Evolutionary conservation across 2,888 invertebrate genomes (phyloP).

Genomic region (Frankliniella fusca): DNA sequence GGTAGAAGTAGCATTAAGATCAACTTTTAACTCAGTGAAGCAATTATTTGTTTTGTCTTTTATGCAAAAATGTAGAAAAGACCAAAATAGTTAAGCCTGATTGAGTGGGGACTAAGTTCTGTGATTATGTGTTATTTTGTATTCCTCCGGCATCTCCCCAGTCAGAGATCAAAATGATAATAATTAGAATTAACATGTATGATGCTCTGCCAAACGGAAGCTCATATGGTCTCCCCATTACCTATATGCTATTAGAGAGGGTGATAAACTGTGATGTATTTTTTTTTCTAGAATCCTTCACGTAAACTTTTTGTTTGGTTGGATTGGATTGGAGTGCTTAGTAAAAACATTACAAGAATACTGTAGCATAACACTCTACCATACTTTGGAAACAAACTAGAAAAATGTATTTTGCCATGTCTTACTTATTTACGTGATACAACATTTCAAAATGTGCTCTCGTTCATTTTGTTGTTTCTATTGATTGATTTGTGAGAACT

Average conservation of each 20-base stretch:
- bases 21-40: neutral
- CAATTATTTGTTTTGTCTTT: neutral
- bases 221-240: neutral
- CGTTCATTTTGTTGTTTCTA: too few relatives aligned
- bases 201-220: neutral
- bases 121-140: slow-evolving; percentile 22
- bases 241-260: neutral
- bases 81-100: neutral
- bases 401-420: too few relatives aligned
- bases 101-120: neutral
- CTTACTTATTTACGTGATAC: too few relatives aligned
- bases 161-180: neutral
- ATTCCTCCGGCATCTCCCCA: neutral
- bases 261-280: neutral
- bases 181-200: neutral
- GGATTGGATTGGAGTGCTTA: too few relatives aligned
- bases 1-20: neutral
- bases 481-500: too few relatives aligned
- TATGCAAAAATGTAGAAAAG: neutral
- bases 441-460: too few relatives aligned
- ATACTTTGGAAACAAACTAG: too few relatives aligned
- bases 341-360: too few relatives aligned
- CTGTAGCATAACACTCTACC: too few relatives aligned
- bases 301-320: neutral
- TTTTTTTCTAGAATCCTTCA: neutral